Conservation (phyloP, 2,888 invertebrate genomes). For the Merodon equestris region DNA sequence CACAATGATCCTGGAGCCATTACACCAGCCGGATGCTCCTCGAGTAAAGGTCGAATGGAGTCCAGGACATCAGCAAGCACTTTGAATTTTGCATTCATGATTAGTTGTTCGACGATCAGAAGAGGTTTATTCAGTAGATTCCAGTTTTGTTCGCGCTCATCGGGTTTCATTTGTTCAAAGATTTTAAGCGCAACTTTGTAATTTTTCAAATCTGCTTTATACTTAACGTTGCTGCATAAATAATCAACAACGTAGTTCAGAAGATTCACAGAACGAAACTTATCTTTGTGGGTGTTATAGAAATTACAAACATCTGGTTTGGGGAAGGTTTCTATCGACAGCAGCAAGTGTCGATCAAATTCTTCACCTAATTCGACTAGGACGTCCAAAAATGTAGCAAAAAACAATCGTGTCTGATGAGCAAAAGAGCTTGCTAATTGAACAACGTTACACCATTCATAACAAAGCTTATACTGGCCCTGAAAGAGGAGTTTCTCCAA, state of each 20-base stretch:
- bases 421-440: slow-evolving; percentile 70
- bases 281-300: slow-evolving; percentile 83
- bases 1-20: slow-evolving; percentile 68
- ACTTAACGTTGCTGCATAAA: slow-evolving; percentile 78
- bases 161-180: slow-evolving; percentile 81
- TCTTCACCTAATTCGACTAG: slow-evolving; percentile 72
- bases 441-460: slow-evolving; percentile 85
- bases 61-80: slow-evolving; percentile 82
- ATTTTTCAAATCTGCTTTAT: slow-evolving; percentile 80
- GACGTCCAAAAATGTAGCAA: slow-evolving; percentile 73
- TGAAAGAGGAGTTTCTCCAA: slow-evolving; percentile 74
- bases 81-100: slow-evolving; percentile 92
- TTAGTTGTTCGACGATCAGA: slow-evolving; percentile 89
- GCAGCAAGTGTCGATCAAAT: slow-evolving; percentile 77
- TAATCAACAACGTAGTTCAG: slow-evolving; percentile 84
- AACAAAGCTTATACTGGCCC: slow-evolving; percentile 81
- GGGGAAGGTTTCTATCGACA: slow-evolving; percentile 83
- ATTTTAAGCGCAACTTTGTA: slow-evolving; percentile 85
- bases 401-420: slow-evolving; percentile 75
- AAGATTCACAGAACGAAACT: slow-evolving; percentile 82
- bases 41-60: slow-evolving; percentile 79
- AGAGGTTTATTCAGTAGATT: slow-evolving; percentile 85
- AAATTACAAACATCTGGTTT: slow-evolving; percentile 81
- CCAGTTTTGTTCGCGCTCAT: slow-evolving; percentile 82
- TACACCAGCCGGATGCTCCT: slow-evolving; percentile 27